Evolutionary conservation across 2,888 invertebrate genomes (phyloP).

Genomic region (Plagodis dolabraria): DNA sequence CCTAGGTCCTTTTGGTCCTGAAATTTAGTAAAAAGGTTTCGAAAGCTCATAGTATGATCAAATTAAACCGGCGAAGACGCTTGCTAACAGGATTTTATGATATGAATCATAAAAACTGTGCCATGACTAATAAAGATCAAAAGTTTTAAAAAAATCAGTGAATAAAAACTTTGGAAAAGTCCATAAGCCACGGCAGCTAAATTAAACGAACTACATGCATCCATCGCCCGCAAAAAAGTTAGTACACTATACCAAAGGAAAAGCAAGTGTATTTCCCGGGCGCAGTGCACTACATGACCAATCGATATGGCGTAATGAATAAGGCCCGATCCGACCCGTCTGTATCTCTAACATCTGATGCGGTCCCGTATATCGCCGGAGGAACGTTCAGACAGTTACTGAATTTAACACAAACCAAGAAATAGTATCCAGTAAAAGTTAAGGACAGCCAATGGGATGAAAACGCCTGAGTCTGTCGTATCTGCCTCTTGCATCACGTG

Average conservation of each 20-base stretch:
- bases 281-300: slow-evolving; percentile 45
- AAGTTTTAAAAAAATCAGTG: neutral
- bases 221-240: slow-evolving; percentile 39
- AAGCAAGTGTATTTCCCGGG: slow-evolving; percentile 30
- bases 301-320: slow-evolving; percentile 61
- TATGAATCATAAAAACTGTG: too few species aligned
- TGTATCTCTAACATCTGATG: slow-evolving; percentile 67
- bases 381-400: slow-evolving; percentile 19
- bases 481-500: neutral
- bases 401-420: slow-evolving; percentile 3
- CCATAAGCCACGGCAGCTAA: neutral
- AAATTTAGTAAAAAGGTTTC: too few species aligned
- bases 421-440: too few species aligned
- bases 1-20: too few species aligned
- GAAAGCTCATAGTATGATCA: too few species aligned
- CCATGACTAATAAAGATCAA: too few species aligned
- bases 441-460: too few species aligned
- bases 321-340: slow-evolving; percentile 58
- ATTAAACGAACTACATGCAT: slow-evolving; percentile 7
- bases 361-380: slow-evolving; percentile 60
- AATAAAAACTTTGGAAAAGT: neutral
- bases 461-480: neutral
- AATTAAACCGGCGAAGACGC: too few species aligned
- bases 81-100: too few species aligned
- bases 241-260: slow-evolving; percentile 34